These are phyloP conservation scores for Stegophylla sp. DNA, from an alignment of 2,888 invertebrate species.

Conservation along the genomic window DNA sequence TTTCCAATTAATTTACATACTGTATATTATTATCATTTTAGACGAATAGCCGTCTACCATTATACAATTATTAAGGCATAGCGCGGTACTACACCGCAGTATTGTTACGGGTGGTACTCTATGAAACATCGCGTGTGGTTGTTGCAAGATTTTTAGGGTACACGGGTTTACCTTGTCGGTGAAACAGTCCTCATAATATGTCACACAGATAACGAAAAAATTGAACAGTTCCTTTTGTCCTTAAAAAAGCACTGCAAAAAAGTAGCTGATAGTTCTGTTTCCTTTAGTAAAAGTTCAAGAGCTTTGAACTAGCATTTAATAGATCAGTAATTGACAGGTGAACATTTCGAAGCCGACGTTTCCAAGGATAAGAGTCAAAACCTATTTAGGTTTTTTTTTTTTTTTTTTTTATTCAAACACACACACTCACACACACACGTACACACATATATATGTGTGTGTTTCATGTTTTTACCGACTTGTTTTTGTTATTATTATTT, in stretches of 20 bases:
- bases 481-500: slow-evolving; percentile 28
- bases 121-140: too few relatives aligned
- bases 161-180: too few relatives aligned
- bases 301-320: slow-evolving; percentile 13
- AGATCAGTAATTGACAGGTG: slow-evolving; percentile 22
- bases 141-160: too few relatives aligned
- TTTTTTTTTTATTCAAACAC: not conserved
- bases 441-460: too few relatives aligned
- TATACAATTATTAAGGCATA: too few relatives aligned
- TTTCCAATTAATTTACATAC: too few relatives aligned
- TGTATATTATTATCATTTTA: too few relatives aligned
- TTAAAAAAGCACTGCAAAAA: not conserved
- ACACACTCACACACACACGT: too few relatives aligned
- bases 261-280: not conserved
- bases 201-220: not conserved
- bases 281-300: not conserved
- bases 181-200: not conserved
- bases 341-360: slow-evolving; percentile 22
- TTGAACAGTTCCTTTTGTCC: not conserved
- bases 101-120: too few relatives aligned
- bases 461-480: not conserved
- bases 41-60: too few relatives aligned
- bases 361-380: not conserved
- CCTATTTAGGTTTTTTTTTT: not conserved
- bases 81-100: too few relatives aligned